These are phyloP conservation scores for Agrotis exclamationis DNA, from an alignment of 2,888 invertebrate species.

Conservation along the genomic window DNA sequence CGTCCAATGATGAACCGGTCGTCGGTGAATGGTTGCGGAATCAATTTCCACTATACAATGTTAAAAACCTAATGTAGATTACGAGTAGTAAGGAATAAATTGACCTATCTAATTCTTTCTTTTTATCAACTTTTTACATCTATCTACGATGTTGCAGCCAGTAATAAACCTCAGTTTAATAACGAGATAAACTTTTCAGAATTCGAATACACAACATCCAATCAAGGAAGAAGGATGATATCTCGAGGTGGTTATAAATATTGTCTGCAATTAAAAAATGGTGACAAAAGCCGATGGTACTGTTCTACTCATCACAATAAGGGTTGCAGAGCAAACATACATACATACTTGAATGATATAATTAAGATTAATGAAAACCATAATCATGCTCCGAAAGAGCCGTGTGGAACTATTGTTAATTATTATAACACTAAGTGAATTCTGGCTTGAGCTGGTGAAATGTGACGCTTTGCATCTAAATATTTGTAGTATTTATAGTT, in stretches of 20 bases:
- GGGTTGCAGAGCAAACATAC: constrained; percentile 58
- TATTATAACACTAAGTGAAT: neutral
- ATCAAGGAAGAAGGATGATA: constrained; percentile 33
- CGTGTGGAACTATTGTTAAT: neutral
- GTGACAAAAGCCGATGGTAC: constrained; percentile 49
- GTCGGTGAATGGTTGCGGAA: too few relatives aligned
- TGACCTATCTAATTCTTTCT: neutral
- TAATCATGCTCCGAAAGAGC: constrained; percentile 26
- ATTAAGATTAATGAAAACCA: constrained; percentile 28
- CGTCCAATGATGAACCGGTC: too few relatives aligned
- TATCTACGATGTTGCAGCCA: neutral
- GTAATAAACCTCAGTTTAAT: neutral
- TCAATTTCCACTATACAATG: neutral
- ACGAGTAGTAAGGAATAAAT: neutral
- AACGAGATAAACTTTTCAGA: neutral
- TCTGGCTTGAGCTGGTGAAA: constrained; percentile 67
- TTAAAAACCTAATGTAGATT: neutral
- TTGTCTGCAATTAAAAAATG: constrained; percentile 21
- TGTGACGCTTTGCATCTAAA: too few relatives aligned
- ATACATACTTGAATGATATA: constrained; percentile 22
- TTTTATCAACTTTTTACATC: neutral
- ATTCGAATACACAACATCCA: constrained; percentile 31
- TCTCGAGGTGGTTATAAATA: constrained; percentile 27
- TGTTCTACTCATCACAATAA: constrained; percentile 64
- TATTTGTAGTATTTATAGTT: too few relatives aligned